Conservation (phyloP, 2,113 vertebrate species). For the Hassar affinis region DNA sequence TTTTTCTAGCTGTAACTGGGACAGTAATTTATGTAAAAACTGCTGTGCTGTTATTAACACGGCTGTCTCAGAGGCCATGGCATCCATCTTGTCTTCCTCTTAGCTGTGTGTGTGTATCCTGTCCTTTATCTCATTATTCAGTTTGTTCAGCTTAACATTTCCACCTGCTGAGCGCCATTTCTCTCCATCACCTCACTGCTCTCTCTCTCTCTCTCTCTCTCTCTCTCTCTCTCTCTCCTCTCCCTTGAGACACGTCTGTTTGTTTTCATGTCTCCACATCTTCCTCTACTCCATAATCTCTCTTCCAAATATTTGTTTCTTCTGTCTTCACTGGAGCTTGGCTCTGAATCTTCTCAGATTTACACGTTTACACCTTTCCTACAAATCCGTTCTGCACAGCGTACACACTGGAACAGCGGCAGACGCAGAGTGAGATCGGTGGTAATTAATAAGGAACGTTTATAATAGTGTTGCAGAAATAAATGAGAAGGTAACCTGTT, state of each 20-base stretch:
- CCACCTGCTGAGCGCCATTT: constrained; percentile 6
- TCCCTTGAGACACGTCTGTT: constrained; percentile 69
- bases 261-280: constrained; percentile 68
- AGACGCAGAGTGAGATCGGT: background rate
- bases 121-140: constrained; percentile 13
- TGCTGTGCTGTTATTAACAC: background rate
- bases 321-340: constrained; percentile 55
- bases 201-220: constrained; percentile 6
- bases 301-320: constrained; percentile 78
- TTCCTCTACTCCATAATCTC: constrained; percentile 69
- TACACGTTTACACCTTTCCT: constrained; percentile 67
- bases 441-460: background rate
- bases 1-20: background rate
- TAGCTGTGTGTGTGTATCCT: background rate
- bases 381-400: constrained; percentile 53
- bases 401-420: background rate
- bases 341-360: constrained; percentile 62
- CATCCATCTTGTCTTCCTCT: background rate
- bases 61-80: background rate
- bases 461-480: background rate
- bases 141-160: constrained; percentile 38
- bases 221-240: constrained; percentile 48
- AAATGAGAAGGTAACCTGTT: background rate
- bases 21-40: background rate
- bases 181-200: constrained; percentile 16